Conservation (phyloP, 2,113 vertebrate genomes). For the Hoplias malabaricus region DNA sequence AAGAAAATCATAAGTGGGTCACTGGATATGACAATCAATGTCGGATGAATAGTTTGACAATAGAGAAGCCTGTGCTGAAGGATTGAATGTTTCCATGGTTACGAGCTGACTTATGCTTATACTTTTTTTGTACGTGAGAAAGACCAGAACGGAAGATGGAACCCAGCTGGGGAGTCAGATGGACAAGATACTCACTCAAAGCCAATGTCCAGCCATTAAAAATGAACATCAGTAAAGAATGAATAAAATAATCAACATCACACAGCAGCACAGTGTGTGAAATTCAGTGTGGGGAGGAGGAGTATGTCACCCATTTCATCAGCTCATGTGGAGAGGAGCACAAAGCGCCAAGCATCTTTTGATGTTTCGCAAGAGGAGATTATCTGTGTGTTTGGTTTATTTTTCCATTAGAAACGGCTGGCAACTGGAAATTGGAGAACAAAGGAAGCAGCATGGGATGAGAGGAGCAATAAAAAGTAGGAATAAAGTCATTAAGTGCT, state of each 20-base stretch:
- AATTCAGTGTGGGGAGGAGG: slow-evolving; percentile 49
- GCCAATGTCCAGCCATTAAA: slow-evolving; percentile 43
- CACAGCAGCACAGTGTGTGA: slow-evolving; percentile 52
- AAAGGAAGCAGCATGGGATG: background rate
- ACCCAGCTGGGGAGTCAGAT: slow-evolving; percentile 31
- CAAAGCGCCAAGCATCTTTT: background rate
- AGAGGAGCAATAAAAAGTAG: background rate
- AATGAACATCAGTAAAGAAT: slow-evolving; percentile 58
- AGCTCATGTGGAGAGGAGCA: slow-evolving; percentile 19
- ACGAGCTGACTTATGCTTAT: slow-evolving; percentile 48
- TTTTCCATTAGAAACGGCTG: slow-evolving; percentile 40
- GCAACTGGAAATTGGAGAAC: background rate
- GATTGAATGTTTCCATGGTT: slow-evolving; percentile 34
- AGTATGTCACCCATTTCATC: slow-evolving; percentile 42
- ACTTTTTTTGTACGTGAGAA: slow-evolving; percentile 26
- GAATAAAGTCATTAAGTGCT: background rate
- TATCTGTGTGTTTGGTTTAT: slow-evolving; percentile 44
- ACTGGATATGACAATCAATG: background rate
- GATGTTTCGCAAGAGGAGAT: slow-evolving; percentile 43
- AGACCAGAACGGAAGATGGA: slow-evolving; percentile 27
- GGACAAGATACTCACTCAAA: slow-evolving; percentile 54
- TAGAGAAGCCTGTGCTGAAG: slow-evolving; percentile 32
- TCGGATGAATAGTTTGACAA: slow-evolving; percentile 34
- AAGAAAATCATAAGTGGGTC: background rate
- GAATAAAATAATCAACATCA: slow-evolving; percentile 52